Conservation (phyloP, 1,140 invertebrate genomes). For the Chymomyza costata region DNA sequence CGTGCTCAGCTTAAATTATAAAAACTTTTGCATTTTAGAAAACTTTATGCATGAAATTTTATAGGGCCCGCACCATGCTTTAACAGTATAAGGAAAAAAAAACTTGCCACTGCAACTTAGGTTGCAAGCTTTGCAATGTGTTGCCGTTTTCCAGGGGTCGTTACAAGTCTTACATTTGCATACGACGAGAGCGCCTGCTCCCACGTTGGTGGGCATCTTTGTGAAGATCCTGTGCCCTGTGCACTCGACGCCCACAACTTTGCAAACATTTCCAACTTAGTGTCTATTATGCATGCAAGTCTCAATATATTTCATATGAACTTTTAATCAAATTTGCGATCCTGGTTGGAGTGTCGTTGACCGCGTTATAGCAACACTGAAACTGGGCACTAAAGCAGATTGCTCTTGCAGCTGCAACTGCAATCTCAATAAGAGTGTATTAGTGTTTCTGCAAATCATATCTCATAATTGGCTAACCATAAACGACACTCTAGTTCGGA, state of each 20-base stretch:
- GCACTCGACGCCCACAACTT: constrained; percentile 44
- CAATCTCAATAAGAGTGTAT: constrained; percentile 20
- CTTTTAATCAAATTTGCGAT: constrained; percentile 59
- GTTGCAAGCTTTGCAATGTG: not conserved
- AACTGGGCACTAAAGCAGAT: too few species aligned
- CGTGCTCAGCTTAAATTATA: constrained; percentile 67
- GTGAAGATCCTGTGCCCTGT: constrained; percentile 16
- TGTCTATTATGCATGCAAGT: constrained; percentile 71
- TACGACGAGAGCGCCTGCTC: constrained; percentile 33
- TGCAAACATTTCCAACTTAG: constrained; percentile 57
- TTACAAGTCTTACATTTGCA: too few species aligned
- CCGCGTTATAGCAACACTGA: too few species aligned
- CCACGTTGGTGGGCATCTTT: too few species aligned
- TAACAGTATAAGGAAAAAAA: constrained; percentile 21
- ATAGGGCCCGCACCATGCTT: constrained; percentile 43
- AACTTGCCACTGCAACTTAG: not conserved
- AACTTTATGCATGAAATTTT: constrained; percentile 73
- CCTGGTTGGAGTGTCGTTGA: constrained; percentile 46
- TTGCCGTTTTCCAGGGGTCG: constrained; percentile 11
- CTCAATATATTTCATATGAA: constrained; percentile 71
- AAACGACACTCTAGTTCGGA: constrained; percentile 17
- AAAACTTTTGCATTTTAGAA: constrained; percentile 61
- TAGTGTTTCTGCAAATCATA: constrained; percentile 47
- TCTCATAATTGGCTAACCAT: constrained; percentile 56
- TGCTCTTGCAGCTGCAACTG: constrained; percentile 9